A percentile compares a stretch with the other conserved stretches of the same genome.
These are phyloP conservation scores for Penaeus japonicus DNA, from an alignment of 1,140 invertebrate genomes.

Conservation along the genomic window DNA sequence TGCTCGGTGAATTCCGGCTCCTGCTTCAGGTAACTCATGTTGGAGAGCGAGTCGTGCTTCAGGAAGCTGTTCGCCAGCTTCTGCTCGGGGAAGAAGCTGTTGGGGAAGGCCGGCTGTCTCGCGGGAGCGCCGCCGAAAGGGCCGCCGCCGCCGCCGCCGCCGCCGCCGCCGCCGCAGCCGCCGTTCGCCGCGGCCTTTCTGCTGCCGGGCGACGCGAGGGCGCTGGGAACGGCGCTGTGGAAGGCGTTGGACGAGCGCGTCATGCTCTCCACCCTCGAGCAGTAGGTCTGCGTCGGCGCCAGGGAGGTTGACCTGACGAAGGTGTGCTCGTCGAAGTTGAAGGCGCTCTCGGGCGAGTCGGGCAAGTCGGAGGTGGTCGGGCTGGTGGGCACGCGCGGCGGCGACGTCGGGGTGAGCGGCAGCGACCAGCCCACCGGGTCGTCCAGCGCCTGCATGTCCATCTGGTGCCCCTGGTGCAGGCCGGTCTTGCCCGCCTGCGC, in stretches of 20 bases:
- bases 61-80: constrained; percentile 25
- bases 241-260: constrained; percentile 2
- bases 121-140: constrained; percentile 3
- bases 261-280: neutral
- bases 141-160: constrained; percentile 15
- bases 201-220: neutral
- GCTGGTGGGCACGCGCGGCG: constrained; percentile 43
- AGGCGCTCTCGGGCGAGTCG: constrained; percentile 51
- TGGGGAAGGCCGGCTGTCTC: constrained; percentile 14
- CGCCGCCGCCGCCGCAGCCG: constrained; percentile 20
- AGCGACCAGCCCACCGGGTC: constrained; percentile 33
- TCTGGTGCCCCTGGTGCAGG: neutral
- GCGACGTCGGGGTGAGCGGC: constrained; percentile 43
- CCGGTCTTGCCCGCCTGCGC: neutral
- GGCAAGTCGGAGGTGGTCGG: constrained; percentile 52
- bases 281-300: constrained; percentile 22
- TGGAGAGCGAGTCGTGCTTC: neutral
- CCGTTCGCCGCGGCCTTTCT: neutral
- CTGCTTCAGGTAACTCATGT: neutral
- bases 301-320: constrained; percentile 30
- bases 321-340: constrained; percentile 44
- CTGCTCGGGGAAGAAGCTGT: constrained; percentile 29
- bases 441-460: constrained; percentile 9
- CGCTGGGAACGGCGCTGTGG: constrained; percentile 8
- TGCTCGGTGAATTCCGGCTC: constrained; percentile 17